These are phyloP conservation scores for Leptodactylus fuscus DNA, from an alignment of 2,113 vertebrate species.

Conservation along the genomic window DNA sequence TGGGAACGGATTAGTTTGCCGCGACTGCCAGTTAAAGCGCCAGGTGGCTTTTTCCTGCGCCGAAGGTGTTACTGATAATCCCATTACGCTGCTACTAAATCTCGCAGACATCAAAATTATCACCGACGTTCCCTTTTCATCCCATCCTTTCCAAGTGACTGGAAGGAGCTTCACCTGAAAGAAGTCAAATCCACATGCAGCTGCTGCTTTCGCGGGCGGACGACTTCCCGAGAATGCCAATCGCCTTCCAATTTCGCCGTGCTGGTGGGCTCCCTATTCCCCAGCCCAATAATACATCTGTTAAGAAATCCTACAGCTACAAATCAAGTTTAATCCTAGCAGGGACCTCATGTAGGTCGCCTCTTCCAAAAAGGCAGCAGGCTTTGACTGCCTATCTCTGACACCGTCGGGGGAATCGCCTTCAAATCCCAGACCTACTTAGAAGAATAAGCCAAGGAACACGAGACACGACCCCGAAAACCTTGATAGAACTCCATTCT, in stretches of 20 bases:
- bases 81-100: constrained; percentile 93
- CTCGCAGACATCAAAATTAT: constrained; percentile 92
- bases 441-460: constrained; percentile 92
- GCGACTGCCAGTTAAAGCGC: constrained; percentile 92
- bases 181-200: constrained; percentile 89
- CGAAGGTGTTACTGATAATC: constrained; percentile 98
- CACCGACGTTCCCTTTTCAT: constrained; percentile 84
- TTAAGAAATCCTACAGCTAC: constrained; percentile 93
- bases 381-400: constrained; percentile 79
- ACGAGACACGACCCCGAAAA: constrained; percentile 90
- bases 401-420: constrained; percentile 85
- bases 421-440: constrained; percentile 90
- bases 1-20: constrained; percentile 95
- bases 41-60: constrained; percentile 93
- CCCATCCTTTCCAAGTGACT: constrained; percentile 91
- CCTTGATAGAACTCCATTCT: constrained; percentile 94
- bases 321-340: constrained; percentile 95
- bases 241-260: constrained; percentile 88
- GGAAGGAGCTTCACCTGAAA: constrained; percentile 91
- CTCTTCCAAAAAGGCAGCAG: constrained; percentile 85
- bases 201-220: constrained; percentile 85
- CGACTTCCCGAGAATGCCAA: constrained; percentile 85
- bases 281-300: constrained; percentile 94
- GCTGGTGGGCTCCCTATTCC: constrained; percentile 89
- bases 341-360: constrained; percentile 91